Base-by-base conservation (phyloP, 1,140 invertebrate species). In the Aphelinus certus region DNA sequence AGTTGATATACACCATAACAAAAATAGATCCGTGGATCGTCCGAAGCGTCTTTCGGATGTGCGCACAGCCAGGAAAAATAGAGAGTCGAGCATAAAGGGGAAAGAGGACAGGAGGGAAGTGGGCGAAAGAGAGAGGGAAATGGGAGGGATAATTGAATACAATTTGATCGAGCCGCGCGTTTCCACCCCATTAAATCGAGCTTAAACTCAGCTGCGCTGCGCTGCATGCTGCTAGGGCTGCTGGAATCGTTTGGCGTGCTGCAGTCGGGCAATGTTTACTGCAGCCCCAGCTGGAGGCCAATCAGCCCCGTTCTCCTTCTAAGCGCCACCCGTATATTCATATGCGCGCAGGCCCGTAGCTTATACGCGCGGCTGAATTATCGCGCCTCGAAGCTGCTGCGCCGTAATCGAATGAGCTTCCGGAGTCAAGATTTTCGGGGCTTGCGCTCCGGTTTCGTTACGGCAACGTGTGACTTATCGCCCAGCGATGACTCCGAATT, bases 181-280 rank as follows among this genome's bases (percentile, higher is more conserved):
- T 88, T 88, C 87, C 84, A 87, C 83, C 84, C 86, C 87, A 88
- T 88, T 88, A 87, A 88, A 87, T 87, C 82, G 83, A 83, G 83
- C 85, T 88, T 86, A 86, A 87, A 86, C 85, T 87, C 80, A 79
- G 77, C 71, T 64, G 26, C 46, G 71, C 58, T 61, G 42, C 42
- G 26, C 57, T 9, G 56, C 3, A 42, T 43, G 46, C 45, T 68
- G 43, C 53, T 58, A 49, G 47, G 66, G 56, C 3, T 57, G 56
- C 7, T 9, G 45, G 46, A n/a, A 62, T 53, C 46, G 61, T 65
- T 48, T 49, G 53, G 51, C 45, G 47, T 64, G 45, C 51, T 51
- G 9, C 45, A 69, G 73, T 47, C 48, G 57, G 47, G 51, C 64
- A 82, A 84, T 84, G 84, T 85, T 85, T 85, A 85, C 83, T 84